Conservation (phyloP, 2,888 invertebrate species). For the Tortricodes alternella region DNA sequence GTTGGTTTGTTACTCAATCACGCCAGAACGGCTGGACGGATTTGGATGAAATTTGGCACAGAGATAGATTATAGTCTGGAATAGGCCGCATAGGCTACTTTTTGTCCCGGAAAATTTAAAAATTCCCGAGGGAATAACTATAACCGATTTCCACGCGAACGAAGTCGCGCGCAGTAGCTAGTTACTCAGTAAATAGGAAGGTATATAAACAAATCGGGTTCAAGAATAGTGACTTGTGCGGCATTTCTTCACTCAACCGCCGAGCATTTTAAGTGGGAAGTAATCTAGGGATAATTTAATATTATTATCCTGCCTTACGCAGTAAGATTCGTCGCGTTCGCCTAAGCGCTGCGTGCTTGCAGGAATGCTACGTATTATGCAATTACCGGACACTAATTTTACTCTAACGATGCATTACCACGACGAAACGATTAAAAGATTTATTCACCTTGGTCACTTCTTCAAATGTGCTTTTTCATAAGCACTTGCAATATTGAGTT, state of each 20-base stretch:
- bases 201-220: conserved; percentile 60
- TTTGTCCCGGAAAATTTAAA: too few relatives aligned
- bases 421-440: conserved; percentile 27
- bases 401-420: conserved; percentile 33
- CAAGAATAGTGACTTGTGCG: conserved; percentile 48
- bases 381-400: conserved; percentile 43
- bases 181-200: conserved; percentile 29
- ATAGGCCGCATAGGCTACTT: too few relatives aligned
- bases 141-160: too few relatives aligned
- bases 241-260: conserved; percentile 50
- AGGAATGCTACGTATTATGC: conserved; percentile 45
- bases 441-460: conserved; percentile 14
- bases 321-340: conserved; percentile 47
- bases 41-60: too few relatives aligned
- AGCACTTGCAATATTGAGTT: conserved; percentile 39
- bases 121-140: too few relatives aligned
- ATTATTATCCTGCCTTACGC: conserved; percentile 44
- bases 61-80: too few relatives aligned
- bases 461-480: conserved; percentile 36
- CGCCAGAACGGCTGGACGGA: too few relatives aligned
- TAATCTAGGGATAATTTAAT: conserved; percentile 52
- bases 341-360: conserved; percentile 37
- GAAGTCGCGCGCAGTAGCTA: too few relatives aligned
- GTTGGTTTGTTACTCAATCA: too few relatives aligned
- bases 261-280: conserved; percentile 68